Evolutionary conservation across 2,113 vertebrate genomes (phyloP).

Genomic region (Cynoglossus semilaevis): DNA sequence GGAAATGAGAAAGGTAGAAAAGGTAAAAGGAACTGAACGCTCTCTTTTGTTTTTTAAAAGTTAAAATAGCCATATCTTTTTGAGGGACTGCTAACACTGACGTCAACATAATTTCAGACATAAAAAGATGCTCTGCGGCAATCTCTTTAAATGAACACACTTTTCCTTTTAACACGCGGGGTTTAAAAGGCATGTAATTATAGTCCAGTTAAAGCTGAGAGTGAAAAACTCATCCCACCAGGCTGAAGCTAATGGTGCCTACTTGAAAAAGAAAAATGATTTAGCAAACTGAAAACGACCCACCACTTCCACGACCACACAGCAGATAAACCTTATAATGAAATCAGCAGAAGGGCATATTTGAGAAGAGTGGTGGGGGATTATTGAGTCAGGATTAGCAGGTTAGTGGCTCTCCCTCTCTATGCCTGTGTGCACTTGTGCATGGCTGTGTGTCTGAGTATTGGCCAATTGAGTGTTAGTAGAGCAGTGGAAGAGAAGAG

Average conservation of each 20-base stretch:
- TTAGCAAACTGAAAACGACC: constrained; percentile 14
- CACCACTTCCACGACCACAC: constrained; percentile 1
- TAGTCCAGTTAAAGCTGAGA: neutral
- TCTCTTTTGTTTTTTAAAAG: too few species aligned
- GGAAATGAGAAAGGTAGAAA: too few species aligned
- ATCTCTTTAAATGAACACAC: too few species aligned
- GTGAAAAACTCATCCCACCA: neutral
- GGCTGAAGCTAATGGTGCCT: too few species aligned
- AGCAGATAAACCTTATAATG: constrained; percentile 40
- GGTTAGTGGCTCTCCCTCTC: constrained; percentile 66
- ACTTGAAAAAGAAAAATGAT: constrained; percentile 16
- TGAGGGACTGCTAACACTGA: too few species aligned
- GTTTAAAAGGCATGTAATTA: too few species aligned
- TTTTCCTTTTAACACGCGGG: too few species aligned
- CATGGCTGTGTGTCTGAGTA: constrained; percentile 54
- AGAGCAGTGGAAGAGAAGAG: constrained; percentile 42
- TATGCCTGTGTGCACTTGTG: constrained; percentile 19
- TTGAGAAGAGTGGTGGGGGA: constrained; percentile 87
- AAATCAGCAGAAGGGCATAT: constrained; percentile 83
- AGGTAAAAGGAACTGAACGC: too few species aligned
- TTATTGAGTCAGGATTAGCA: constrained; percentile 97
- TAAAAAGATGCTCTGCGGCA: too few species aligned
- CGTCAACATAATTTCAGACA: too few species aligned
- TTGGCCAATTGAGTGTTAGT: constrained; percentile 63
- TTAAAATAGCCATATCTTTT: too few species aligned